Conservation (phyloP, 1,140 invertebrate species). For the Chelonus insularis region DNA sequence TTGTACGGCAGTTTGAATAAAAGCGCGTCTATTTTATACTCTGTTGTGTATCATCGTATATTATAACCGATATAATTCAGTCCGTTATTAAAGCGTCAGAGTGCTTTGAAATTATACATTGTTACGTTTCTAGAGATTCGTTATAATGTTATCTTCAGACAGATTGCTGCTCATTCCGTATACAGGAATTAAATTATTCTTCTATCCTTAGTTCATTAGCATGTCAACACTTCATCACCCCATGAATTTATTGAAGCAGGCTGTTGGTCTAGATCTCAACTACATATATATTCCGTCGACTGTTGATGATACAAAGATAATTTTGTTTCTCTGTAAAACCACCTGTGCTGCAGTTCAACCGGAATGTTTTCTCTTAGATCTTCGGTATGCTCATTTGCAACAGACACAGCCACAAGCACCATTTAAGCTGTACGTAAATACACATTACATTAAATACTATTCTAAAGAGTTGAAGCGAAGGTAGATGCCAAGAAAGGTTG, state of each 20-base stretch:
- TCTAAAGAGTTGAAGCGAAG: not conserved
- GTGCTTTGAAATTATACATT: not conserved
- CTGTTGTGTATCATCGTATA: not conserved
- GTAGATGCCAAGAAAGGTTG: not conserved
- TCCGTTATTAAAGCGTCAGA: not conserved
- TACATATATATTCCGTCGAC: slow-evolving; percentile 34
- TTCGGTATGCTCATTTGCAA: slow-evolving; percentile 26
- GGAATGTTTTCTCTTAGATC: slow-evolving; percentile 7
- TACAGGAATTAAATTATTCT: not conserved
- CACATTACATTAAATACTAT: not conserved
- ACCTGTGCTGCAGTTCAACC: not conserved
- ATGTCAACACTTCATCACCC: slow-evolving; percentile 32
- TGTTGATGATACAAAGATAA: slow-evolving; percentile 53
- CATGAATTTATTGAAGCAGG: slow-evolving; percentile 34
- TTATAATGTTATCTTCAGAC: not conserved
- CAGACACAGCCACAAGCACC: slow-evolving; percentile 26
- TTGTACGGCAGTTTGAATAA: not conserved
- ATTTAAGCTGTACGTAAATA: slow-evolving; percentile 2
- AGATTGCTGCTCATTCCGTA: not conserved
- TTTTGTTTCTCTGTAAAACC: slow-evolving; percentile 26
- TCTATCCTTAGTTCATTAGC: not conserved
- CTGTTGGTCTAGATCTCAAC: not conserved
- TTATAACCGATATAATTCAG: not conserved
- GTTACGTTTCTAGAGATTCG: not conserved
- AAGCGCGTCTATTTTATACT: not conserved